Base-by-base conservation (phyloP, 2,113 vertebrate genomes). In the Dolichallabes microphthalmus region DNA sequence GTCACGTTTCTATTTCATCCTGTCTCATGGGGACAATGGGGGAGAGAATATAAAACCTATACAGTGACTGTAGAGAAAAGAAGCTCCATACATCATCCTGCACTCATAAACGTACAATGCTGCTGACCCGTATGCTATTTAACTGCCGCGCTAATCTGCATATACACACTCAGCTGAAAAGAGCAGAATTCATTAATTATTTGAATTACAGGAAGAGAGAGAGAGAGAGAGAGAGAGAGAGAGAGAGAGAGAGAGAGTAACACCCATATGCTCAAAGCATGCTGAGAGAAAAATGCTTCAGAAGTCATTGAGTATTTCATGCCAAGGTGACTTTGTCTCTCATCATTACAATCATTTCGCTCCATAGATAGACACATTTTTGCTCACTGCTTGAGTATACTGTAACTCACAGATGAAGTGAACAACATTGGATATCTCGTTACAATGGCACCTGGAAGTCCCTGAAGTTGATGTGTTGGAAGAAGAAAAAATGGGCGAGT, bases 151-250 rank as follows among this genome's bases (percentile, higher is more conserved):
- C 85, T 86, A 80, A 88, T 80, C 66, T 78, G 80, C 61, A 61
- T 60, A 75, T 81, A 13, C 87, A 83, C 69, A 86, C 68, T 88
- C 81, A 83, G 84, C 87, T 66, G 82, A 53, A 86, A 45, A 76
- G 63, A 58, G 17, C 17, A 53, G 30, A 83, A 68, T 75, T 86
- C 83, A 86, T 80, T 39, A 50, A 52, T 77, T 6, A 52, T 80
- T 83, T 86, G 78, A 57, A 12, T 83, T 79, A 55, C 20, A 17
- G 3, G 20, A 55, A 35, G 10, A 35, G 30, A 53, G 25, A 39
- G n/a, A 45, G 76, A 27, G 19, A 75, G 27, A 32, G 0, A 50
- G 81, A 57, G 45, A n/a, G 17, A 68, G 58, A 71, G 55, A 66
- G 66, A 32, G 39, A 5, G 10, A 50, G 39, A 61, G 55, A 35